Evolutionary conservation across 1,140 invertebrate species (phyloP).

Genomic region (Melitaea cinxia): DNA sequence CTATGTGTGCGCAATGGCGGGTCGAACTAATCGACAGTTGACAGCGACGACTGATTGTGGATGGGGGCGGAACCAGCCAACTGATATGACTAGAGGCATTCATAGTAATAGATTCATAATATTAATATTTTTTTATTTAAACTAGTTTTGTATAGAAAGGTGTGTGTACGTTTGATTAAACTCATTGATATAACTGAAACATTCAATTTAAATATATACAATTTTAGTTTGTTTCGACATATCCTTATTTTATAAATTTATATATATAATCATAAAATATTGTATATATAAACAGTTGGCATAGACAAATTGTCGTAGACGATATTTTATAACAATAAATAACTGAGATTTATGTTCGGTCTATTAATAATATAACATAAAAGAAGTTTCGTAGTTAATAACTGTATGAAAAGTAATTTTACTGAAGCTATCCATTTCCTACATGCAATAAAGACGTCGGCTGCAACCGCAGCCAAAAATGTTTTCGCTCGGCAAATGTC

Average conservation of each 20-base stretch:
- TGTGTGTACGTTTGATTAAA: neutral
- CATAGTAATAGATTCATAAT: conserved; percentile 17
- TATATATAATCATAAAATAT: neutral
- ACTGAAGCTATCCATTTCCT: conserved; percentile 40
- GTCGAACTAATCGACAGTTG: conserved; percentile 35
- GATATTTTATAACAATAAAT: conserved; percentile 27
- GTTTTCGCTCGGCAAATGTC: conserved; percentile 46
- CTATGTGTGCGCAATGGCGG: conserved; percentile 24
- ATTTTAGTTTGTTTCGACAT: no score
- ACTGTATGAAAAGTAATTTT: conserved; percentile 41
- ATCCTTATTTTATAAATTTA: neutral
- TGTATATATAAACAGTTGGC: conserved; percentile 14
- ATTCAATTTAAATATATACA: neutral
- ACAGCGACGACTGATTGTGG: conserved; percentile 33
- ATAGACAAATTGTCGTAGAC: conserved; percentile 30
- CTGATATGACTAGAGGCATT: conserved; percentile 17
- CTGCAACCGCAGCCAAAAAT: conserved; percentile 50
- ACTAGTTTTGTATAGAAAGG: no score
- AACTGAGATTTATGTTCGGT: conserved; percentile 30
- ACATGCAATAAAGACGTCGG: conserved; percentile 50
- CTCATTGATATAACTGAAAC: neutral
- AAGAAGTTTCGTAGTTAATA: conserved; percentile 37
- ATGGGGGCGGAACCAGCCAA: conserved; percentile 23
- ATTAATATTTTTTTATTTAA: no score
- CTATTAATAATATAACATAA: conserved; percentile 37